phyloP scores from a whole-genome alignment of 2,113 vertebrate species.

The Chionomys nivalis region DNA sequence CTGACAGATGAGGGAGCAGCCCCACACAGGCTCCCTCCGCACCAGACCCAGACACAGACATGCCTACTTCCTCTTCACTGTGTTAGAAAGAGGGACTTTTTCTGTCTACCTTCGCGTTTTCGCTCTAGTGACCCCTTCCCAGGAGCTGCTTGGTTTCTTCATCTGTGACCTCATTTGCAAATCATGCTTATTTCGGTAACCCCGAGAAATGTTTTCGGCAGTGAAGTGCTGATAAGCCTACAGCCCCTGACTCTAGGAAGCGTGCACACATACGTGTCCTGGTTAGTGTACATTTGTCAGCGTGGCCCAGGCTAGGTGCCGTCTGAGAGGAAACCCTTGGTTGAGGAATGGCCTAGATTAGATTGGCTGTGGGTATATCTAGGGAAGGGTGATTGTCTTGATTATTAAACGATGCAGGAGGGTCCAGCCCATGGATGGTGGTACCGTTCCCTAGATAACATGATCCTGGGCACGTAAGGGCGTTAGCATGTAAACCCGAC shows the following conservation, averaged over 20 bases:
- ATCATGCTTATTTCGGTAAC: not conserved
- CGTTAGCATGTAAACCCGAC: no score
- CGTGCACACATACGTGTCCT: no score
- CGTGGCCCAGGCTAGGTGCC: not conserved
- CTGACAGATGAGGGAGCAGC: slow-evolving; percentile 29
- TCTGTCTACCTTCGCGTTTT: not conserved
- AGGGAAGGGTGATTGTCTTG: not conserved
- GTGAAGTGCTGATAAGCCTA: not conserved
- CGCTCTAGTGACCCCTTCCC: not conserved
- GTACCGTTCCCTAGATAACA: not conserved
- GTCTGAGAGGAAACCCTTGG: not conserved
- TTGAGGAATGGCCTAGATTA: not conserved
- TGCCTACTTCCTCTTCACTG: not conserved
- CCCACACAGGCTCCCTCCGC: not conserved
- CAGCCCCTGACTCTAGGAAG: not conserved
- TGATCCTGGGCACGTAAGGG: not conserved
- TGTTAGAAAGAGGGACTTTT: not conserved
- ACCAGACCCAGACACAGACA: not conserved
- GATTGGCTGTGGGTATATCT: not conserved
- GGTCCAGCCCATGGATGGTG: not conserved
- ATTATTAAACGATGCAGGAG: not conserved
- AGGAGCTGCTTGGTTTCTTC: not conserved
- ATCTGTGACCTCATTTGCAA: not conserved
- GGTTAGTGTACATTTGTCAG: not conserved
- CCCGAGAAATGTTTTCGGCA: not conserved